Evolutionary conservation across 2,113 vertebrate species (phyloP), one percentile per base, ranked within the genome.

Genomic region (Sinocyclocheilus anshuiensis): DNA sequence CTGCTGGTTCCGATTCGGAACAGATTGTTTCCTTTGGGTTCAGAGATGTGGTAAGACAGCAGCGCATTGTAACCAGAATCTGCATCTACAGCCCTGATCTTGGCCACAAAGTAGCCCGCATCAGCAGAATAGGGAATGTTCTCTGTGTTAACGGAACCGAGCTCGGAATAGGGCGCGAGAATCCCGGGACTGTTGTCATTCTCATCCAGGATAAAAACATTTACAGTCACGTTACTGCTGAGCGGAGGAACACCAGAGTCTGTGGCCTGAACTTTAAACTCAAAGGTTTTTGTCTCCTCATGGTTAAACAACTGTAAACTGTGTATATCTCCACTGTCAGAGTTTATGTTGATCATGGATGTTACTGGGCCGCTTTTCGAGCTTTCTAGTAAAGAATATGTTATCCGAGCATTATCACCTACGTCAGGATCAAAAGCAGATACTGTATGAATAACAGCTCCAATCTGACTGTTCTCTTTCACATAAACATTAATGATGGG

Each of bases 331-430:
- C 67, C 67, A 69, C 67, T 69, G 1, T 69, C 67, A 36, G 67
- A 69, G 67, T 36, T 69, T 18, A 69, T 69, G 67, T 36, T 69
- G 29, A 36, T 69, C 67, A 69, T 69, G 67, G 67, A 10, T 45
- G 42, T 2, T 9, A 20, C 7, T 0, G 67, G 29, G 7, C 15
- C 29, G 15, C 67, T 69, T 69, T 69, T 45, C 16, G 29, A 36
- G 67, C 67, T 69, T 36, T 69, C 67, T 22, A 9, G 2, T 69
- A 69, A 36, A 69, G 29, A 69, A 69, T 69, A 69, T 69, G 33
- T 86, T 4, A 90, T 90, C 83, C 67, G 26, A 2, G 85, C 81
- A 65, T 96, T 92, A 29, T 91, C 92, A 50, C 8, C 42, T 45
- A 45, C 42, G 10, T 45, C 42, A 45, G 42, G 42, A 45, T 45